Percentiles rank a stretch among this genome's conserved stretches.
Conservation (phyloP, 2,797 vertebrate genomes). For the Graptemys geographica region DNA sequence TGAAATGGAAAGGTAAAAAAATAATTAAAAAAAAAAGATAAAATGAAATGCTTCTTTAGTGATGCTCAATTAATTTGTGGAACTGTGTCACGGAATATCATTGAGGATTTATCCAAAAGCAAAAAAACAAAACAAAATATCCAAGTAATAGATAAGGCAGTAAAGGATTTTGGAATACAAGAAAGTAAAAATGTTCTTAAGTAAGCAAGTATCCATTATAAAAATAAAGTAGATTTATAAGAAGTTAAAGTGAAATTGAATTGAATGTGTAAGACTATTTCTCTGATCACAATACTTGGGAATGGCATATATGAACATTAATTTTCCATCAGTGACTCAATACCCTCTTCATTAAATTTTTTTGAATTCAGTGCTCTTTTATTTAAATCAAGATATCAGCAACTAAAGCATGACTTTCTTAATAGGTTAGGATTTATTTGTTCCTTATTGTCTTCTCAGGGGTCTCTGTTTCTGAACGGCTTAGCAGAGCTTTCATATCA, state of each 20-base stretch:
- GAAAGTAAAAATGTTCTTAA: background rate
- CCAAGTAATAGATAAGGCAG: background rate
- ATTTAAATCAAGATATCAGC: background rate
- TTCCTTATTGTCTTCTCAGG: background rate
- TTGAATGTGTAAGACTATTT: background rate
- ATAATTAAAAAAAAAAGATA: slow-evolving; percentile 14
- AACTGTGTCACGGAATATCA: background rate
- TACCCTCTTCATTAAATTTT: background rate
- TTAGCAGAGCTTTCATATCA: background rate
- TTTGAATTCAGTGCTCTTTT: background rate
- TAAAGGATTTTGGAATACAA: too few relatives aligned
- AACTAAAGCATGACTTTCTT: background rate
- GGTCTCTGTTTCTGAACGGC: background rate
- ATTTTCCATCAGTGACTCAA: background rate
- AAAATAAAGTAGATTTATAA: background rate
- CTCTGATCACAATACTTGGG: background rate
- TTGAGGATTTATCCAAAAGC: accelerated
- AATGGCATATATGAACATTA: background rate
- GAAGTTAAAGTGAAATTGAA: background rate
- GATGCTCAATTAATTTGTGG: background rate
- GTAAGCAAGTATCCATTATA: background rate
- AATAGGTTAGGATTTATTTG: background rate
- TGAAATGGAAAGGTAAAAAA: slow-evolving; percentile 21
- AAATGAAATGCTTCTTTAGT: background rate
- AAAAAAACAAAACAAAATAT: background rate